phyloP scores from a whole-genome alignment of 2,797 vertebrate genomes.

The Enteromius unitaeniatus region DNA sequence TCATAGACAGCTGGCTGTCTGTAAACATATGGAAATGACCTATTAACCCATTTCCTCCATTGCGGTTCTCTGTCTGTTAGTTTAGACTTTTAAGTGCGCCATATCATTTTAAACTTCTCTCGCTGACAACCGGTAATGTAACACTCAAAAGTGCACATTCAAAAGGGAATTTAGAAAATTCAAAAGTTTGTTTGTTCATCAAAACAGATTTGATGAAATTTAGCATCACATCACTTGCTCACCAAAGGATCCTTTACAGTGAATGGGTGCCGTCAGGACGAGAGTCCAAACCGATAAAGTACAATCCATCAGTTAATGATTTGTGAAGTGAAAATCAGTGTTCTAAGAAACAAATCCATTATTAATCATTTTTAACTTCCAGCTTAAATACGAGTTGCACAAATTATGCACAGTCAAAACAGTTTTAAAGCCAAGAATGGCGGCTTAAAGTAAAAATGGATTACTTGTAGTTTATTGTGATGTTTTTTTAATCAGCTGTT shows the following conservation, averaged over 20 bases:
- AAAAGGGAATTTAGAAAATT: background rate
- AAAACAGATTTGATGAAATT: background rate
- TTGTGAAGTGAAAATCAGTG: background rate
- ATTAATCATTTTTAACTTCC: background rate
- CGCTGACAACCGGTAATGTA: background rate
- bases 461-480: background rate
- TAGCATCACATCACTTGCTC: background rate
- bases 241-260: background rate
- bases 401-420: background rate
- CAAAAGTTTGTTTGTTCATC: background rate
- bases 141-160: background rate
- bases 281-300: background rate
- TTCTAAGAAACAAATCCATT: background rate
- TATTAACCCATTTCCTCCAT: slow-evolving; percentile 63
- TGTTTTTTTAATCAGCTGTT: background rate
- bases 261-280: background rate
- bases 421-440: background rate
- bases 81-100: slow-evolving; percentile 34
- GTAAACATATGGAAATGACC: slow-evolving; percentile 65
- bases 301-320: background rate
- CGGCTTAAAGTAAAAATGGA: background rate
- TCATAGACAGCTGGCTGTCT: slow-evolving; percentile 50
- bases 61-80: slow-evolving; percentile 46
- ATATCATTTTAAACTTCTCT: slow-evolving; percentile 4
- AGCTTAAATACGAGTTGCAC: background rate